Base-by-base conservation (phyloP, 2,113 vertebrate genomes). In the Choloepus hoffmanni region DNA sequence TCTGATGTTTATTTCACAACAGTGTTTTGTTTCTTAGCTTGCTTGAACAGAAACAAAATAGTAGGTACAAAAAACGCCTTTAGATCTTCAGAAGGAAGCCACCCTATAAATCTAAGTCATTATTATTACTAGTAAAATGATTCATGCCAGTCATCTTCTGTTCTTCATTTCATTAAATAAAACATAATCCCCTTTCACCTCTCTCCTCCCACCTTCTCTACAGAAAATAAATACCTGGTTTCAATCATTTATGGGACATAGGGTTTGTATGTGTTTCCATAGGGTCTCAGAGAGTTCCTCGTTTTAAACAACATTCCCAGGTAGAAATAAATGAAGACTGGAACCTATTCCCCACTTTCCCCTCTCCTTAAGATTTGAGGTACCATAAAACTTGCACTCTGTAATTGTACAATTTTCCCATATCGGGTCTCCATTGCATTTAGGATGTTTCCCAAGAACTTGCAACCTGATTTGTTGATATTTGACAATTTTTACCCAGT, bases 31-130 rank as follows among this genome's bases (percentile, higher is more conserved):
- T 94, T 95, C 83, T 86, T 83, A 91, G 53, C 93, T 82, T 89
- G 43, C 68, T 40, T 78, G 77, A 94, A 91, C 72, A 90, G 79
- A 94, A 86, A 86, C 53, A 72, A 87, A 92, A 85, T 48, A 89
- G 43, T 72, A 91, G 89, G 55, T 70, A 53, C 84, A 50, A 55
- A 82, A 86, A 87, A 67, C 7, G 26, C 8, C 89, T 90, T 97
- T 91, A 96, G 96, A 96, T 97, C 96, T 96, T 96, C 94, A 94
- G 97, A 97, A 96, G 94, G 94, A 96, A 98, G 60, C 43, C 85
- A 85, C 11, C 74, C 78, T 63, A 79, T 96, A 96, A 97, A 97
- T 13, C 74, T 70, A 77, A 60, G 73, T n/a, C 86, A 78, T 95
- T 92, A 94, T 67, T 85, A 65, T n/a, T 7, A 40, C 68, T 70